Evolutionary conservation across 2,113 vertebrate species (phyloP).

Genomic region (Erpornis zantholeuca): DNA sequence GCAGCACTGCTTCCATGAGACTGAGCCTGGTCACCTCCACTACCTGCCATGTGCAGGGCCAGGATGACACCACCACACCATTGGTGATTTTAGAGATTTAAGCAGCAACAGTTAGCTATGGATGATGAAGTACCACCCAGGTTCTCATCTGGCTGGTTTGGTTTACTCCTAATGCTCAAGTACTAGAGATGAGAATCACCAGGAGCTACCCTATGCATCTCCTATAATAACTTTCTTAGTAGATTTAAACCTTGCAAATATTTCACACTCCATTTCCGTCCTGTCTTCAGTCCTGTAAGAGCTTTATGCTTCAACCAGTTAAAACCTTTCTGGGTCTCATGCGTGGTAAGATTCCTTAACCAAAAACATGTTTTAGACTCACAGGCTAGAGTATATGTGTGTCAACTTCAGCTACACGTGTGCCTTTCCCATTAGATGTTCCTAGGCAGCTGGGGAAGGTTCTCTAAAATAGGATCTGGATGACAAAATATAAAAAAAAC

Average conservation of each 20-base stretch:
- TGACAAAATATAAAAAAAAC: background rate
- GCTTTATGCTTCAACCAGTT: background rate
- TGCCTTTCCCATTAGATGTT: background rate
- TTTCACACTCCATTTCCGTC: background rate
- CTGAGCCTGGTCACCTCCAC: background rate
- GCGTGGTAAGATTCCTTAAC: background rate
- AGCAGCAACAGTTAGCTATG: background rate
- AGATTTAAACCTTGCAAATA: background rate
- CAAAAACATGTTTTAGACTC: background rate
- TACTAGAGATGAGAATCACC: background rate
- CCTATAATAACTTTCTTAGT: background rate
- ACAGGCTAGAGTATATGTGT: background rate
- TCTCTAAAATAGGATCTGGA: background rate
- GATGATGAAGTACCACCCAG: background rate
- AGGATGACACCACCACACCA: background rate
- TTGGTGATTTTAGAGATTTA: accelerated
- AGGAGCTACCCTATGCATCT: background rate
- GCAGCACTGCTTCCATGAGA: accelerated
- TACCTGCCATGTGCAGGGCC: background rate
- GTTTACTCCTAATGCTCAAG: background rate
- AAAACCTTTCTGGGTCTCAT: background rate
- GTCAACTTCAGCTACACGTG: background rate
- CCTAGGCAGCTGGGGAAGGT: background rate
- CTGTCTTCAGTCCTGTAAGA: background rate
- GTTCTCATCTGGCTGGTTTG: background rate